phyloP scores from a whole-genome alignment of 2,797 vertebrate genomes.

The Peromyscus melanophrys region DNA sequence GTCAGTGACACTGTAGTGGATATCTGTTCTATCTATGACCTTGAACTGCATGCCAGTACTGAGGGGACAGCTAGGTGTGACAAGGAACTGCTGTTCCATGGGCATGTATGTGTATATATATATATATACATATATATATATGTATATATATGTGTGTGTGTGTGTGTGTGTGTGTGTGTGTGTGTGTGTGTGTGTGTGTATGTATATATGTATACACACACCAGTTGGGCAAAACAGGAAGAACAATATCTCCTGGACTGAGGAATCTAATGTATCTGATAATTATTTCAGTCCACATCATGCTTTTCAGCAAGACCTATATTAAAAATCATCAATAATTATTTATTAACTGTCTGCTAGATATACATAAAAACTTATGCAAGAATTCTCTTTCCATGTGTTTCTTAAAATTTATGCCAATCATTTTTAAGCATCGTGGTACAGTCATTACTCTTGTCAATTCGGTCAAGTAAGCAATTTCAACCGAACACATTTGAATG shows the following conservation, averaged over 20 bases:
- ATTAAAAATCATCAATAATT: constrained; percentile 45
- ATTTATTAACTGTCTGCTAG: constrained; percentile 40
- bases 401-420: constrained; percentile 69
- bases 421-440: constrained; percentile 57
- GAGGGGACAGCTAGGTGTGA: neutral
- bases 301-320: neutral
- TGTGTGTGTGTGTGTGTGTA: no score
- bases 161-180: no score
- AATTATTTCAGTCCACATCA: neutral
- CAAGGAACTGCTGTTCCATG: neutral
- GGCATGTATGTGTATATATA: no score
- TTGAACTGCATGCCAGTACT: neutral
- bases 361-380: constrained; percentile 12
- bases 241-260: no score
- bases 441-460: constrained; percentile 41
- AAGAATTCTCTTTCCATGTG: constrained; percentile 67
- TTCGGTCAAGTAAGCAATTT: constrained; percentile 48
- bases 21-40: no score
- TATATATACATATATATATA: no score
- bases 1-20: neutral
- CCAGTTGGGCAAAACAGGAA: no score
- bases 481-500: constrained; percentile 11
- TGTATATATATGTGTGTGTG: no score
- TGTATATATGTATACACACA: no score
- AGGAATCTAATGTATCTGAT: neutral